phyloP scores from a whole-genome alignment of 2,888 invertebrate species.

The Cataglyphis rosenhaueri region DNA sequence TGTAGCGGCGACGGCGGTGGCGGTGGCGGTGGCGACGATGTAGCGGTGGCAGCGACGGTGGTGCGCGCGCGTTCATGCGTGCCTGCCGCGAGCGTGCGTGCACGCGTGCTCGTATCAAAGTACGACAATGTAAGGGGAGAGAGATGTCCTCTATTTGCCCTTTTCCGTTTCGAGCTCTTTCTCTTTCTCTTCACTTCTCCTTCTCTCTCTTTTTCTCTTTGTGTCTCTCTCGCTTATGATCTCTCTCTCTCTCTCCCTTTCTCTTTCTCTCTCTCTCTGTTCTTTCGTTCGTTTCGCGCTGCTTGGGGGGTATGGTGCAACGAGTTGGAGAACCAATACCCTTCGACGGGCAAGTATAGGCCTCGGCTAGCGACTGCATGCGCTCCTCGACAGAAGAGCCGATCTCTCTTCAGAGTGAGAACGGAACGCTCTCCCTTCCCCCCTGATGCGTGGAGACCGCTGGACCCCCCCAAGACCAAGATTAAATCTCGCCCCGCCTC shows the following conservation, averaged over 20 bases:
- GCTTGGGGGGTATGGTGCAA: slow-evolving; percentile 69
- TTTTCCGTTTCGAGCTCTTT: slow-evolving; percentile 30
- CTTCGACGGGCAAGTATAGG: slow-evolving; percentile 83
- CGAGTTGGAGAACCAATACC: slow-evolving; percentile 77
- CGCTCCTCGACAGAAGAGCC: slow-evolving; percentile 81
- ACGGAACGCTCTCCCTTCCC: slow-evolving; percentile 71
- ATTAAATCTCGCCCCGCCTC: slow-evolving; percentile 81
- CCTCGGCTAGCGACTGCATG: slow-evolving; percentile 84
- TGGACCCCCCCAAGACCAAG: slow-evolving; percentile 79
- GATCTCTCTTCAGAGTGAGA: slow-evolving; percentile 79
- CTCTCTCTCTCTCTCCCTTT: background rate
- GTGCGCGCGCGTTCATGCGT: slow-evolving; percentile 52
- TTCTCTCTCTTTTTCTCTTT: background rate
- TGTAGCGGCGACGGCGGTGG: slow-evolving; percentile 33
- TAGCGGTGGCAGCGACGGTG: slow-evolving; percentile 45
- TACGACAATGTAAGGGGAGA: slow-evolving; percentile 51
- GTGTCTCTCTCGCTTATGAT: background rate
- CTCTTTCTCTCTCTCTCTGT: slow-evolving; percentile 50
- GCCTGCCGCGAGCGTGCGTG: slow-evolving; percentile 55
- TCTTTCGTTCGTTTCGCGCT: slow-evolving; percentile 37
- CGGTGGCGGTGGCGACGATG: slow-evolving; percentile 17
- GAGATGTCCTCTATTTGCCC: slow-evolving; percentile 52
- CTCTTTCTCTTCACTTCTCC: background rate
- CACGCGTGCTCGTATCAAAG: slow-evolving; percentile 44
- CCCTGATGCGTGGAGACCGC: slow-evolving; percentile 61